phyloP scores from a whole-genome alignment of 1,140 invertebrate species.

The Leptonema lineaticorne region DNA sequence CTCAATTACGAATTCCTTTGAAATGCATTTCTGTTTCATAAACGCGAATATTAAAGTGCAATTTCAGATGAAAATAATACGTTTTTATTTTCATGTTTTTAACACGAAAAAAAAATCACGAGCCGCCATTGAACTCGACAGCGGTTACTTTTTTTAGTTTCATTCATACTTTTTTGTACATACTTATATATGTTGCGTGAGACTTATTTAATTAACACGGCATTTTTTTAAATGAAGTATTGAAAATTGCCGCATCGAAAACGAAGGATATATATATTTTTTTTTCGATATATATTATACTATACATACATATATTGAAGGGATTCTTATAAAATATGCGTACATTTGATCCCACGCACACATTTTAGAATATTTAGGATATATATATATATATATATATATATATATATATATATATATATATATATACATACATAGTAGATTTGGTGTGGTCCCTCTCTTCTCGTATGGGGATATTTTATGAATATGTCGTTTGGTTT shows the following conservation, averaged over 20 bases:
- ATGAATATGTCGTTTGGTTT: conserved; percentile 33
- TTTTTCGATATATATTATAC: not conserved
- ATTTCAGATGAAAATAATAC: too few species aligned
- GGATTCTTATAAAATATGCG: not conserved
- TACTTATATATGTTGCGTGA: conserved; percentile 17
- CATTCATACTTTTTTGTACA: conserved; percentile 38
- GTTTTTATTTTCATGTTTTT: not conserved
- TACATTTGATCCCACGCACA: too few species aligned
- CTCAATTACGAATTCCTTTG: too few species aligned
- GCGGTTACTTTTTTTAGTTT: conserved; percentile 31
- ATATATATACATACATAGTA: not conserved
- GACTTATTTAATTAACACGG: conserved; percentile 39
- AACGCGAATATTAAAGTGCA: too few species aligned
- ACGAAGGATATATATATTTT: not conserved
- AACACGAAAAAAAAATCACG: conserved; percentile 4
- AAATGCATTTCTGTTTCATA: too few species aligned
- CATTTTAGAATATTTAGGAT: not conserved
- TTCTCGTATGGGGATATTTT: conserved; percentile 26
- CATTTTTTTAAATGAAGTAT: conserved; percentile 39
- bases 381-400: not conserved
- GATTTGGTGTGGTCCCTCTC: not conserved
- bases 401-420: not conserved
- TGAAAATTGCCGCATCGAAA: conserved; percentile 32
- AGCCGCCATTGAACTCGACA: conserved; percentile 13
- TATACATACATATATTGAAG: not conserved